Percentiles rank a stretch among this genome's conserved stretches.
Conservation (phyloP, 2,888 invertebrate species). For the Drosophila recens region DNA sequence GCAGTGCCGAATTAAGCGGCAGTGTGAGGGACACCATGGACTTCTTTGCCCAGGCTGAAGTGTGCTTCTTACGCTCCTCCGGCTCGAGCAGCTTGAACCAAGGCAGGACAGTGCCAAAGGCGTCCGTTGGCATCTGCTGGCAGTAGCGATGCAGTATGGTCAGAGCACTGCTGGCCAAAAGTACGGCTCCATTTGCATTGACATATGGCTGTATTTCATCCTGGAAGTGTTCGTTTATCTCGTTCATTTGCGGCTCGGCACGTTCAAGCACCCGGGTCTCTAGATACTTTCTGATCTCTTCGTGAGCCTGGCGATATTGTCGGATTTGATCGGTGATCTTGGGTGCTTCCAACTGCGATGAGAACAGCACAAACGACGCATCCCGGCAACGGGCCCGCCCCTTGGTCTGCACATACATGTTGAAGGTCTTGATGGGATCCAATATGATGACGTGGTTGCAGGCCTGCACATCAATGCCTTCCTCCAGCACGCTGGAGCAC, state of each 20-base stretch:
- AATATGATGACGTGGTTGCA: constrained; percentile 93
- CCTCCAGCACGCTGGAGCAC: constrained; percentile 94
- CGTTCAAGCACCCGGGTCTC: constrained; percentile 87
- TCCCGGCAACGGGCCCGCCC: constrained; percentile 90
- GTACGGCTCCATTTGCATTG: constrained; percentile 72
- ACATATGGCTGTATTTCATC: constrained; percentile 78
- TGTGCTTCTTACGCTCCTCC: not conserved
- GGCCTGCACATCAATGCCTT: constrained; percentile 94
- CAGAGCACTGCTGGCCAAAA: constrained; percentile 68
- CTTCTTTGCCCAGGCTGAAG: not conserved
- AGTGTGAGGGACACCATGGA: constrained; percentile 87
- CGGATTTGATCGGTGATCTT: constrained; percentile 84
- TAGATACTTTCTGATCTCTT: constrained; percentile 87
- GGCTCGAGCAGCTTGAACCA: constrained; percentile 84
- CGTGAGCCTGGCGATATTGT: constrained; percentile 86
- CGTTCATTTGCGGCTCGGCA: constrained; percentile 86
- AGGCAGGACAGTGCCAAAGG: constrained; percentile 88
- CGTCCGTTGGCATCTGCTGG: constrained; percentile 90
- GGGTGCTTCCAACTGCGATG: constrained; percentile 80
- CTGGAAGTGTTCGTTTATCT: constrained; percentile 87
- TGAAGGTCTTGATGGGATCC: constrained; percentile 89
- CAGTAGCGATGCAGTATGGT: constrained; percentile 92
- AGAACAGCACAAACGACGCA: constrained; percentile 88
- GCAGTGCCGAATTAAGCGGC: constrained; percentile 92
- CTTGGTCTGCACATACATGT: constrained; percentile 95